phyloP scores from a whole-genome alignment of 2,113 vertebrate species.

The Phrynosoma blainvillii region DNA sequence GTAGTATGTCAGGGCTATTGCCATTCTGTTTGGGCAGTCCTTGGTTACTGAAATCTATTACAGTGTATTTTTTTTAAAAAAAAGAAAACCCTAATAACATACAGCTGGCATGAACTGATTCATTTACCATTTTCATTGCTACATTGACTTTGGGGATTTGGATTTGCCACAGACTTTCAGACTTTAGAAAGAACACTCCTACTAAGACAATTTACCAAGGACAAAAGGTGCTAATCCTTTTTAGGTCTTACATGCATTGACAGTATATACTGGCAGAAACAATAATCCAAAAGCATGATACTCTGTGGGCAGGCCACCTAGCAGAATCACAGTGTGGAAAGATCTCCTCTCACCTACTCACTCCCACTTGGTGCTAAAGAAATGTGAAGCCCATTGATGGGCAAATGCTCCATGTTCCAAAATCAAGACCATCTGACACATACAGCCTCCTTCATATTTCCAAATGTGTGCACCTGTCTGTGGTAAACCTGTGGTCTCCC shows the following conservation, averaged over 20 bases:
- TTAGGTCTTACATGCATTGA: not conserved
- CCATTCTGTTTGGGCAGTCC: not conserved
- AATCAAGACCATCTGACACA: not conserved
- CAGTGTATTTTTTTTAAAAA: not conserved
- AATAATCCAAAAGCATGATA: not conserved
- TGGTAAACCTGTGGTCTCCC: not conserved
- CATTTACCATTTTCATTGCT: not conserved
- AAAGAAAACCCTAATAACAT: not conserved
- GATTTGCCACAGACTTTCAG: not conserved
- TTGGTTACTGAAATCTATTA: not conserved
- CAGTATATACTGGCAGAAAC: not conserved
- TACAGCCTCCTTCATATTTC: not conserved
- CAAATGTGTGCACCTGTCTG: not conserved
- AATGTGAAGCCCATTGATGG: too few relatives aligned
- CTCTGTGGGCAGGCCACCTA: not conserved
- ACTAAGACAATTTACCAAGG: not conserved
- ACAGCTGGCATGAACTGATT: not conserved
- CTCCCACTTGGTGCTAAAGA: not conserved
- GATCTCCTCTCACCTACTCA: too few relatives aligned
- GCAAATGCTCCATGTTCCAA: not conserved
- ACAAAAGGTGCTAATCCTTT: not conserved
- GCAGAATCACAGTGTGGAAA: not conserved
- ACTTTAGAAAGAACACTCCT: not conserved
- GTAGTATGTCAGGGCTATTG: slow-evolving; percentile 37
- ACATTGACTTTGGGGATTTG: not conserved